phyloP scores from a whole-genome alignment of 2,797 vertebrate species.

The Anabas testudineus region DNA sequence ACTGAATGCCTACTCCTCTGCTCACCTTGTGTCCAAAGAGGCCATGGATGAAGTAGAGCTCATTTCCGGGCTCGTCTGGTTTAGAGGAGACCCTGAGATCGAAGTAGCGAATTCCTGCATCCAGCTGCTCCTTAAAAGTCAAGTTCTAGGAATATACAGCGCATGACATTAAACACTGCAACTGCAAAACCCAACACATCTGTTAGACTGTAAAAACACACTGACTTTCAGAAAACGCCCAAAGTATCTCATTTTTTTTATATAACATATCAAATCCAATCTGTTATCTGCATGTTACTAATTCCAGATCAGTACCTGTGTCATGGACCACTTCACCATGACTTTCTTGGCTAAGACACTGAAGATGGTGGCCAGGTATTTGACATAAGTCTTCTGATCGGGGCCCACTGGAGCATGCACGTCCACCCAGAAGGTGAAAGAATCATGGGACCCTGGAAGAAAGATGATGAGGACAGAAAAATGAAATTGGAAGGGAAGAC shows the following conservation, averaged over 20 bases:
- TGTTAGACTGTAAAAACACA: neutral
- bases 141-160: conserved; percentile 80
- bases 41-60: conserved; percentile 97
- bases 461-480: neutral
- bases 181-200: neutral
- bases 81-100: conserved; percentile 97
- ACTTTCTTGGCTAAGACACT: conserved; percentile 92
- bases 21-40: conserved; percentile 93
- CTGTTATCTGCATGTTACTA: neutral
- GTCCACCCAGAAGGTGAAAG: conserved; percentile 98
- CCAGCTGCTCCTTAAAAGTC: conserved; percentile 94
- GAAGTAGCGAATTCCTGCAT: conserved; percentile 97
- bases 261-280: neutral
- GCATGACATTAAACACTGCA: conserved; percentile 1
- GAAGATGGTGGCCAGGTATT: conserved; percentile 91
- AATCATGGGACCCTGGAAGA: conserved; percentile 93
- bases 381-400: conserved; percentile 92
- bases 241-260: neutral
- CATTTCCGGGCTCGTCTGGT: conserved; percentile 88
- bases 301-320: conserved; percentile 81
- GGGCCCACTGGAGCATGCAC: conserved; percentile 95
- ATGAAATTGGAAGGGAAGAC: neutral
- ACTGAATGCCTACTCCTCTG: neutral
- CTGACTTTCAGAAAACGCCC: neutral
- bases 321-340: conserved; percentile 99